phyloP scores from a whole-genome alignment of 2,113 vertebrate species.

The Petromus typicus region DNA sequence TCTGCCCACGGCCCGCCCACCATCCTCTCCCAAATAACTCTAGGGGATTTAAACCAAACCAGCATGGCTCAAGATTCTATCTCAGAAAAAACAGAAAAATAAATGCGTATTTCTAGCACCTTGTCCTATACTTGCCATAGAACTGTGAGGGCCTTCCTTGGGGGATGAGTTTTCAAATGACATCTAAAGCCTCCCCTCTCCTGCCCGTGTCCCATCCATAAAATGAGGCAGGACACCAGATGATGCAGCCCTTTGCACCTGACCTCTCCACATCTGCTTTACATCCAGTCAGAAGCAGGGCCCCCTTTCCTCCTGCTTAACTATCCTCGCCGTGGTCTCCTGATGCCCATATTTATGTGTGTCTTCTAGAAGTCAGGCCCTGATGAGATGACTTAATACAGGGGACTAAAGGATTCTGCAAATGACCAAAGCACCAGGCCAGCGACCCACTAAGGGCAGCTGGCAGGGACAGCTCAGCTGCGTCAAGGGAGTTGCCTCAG shows the following conservation, averaged over 20 bases:
- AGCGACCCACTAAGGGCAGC: neutral
- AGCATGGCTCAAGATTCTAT: slow-evolving; percentile 47
- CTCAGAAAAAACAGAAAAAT: slow-evolving; percentile 69
- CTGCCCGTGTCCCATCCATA: neutral
- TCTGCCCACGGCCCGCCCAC: slow-evolving; percentile 73
- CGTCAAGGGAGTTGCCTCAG: neutral
- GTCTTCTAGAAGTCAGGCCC: neutral
- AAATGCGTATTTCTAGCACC: slow-evolving; percentile 55
- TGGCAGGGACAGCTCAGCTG: fast-evolving
- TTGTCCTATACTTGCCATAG: slow-evolving; percentile 37
- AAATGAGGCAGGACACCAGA: neutral
- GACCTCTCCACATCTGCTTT: neutral
- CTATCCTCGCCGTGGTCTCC: neutral
- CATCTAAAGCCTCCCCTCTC: slow-evolving; percentile 39
- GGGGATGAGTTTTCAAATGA: neutral
- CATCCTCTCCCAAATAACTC: slow-evolving; percentile 76
- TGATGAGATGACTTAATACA: neutral
- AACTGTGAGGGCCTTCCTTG: neutral
- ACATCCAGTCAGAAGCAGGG: neutral
- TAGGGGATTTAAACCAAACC: slow-evolving; percentile 56
- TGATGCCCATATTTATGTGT: neutral
- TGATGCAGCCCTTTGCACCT: neutral
- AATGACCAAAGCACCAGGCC: neutral
- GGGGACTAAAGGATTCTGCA: neutral
- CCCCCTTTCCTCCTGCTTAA: neutral